Conservation (phyloP, 2,888 invertebrate genomes). For the Scaptomyza polygonia region DNA sequence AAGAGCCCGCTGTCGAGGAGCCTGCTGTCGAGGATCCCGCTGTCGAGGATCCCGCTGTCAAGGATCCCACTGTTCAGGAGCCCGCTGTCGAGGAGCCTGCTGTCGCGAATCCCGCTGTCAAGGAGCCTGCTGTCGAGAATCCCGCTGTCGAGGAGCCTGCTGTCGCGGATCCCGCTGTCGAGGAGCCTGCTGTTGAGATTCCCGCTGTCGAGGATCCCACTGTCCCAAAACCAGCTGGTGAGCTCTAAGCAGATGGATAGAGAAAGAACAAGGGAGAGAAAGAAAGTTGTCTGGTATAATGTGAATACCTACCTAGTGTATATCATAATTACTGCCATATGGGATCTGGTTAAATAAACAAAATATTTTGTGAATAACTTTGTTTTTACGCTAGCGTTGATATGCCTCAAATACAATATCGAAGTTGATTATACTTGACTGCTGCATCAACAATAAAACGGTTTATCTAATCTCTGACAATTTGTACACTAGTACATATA, state of each 20-base stretch:
- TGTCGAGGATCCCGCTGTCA: background rate
- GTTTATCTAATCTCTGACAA: conserved; percentile 60
- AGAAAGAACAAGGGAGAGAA: background rate
- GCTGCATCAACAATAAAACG: conserved; percentile 33
- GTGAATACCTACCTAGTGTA: background rate
- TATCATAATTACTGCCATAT: conserved; percentile 10
- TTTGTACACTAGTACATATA: conserved; percentile 38
- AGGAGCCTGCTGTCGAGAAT: background rate
- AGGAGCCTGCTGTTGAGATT: too few species aligned
- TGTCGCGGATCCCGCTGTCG: background rate
- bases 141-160: too few species aligned
- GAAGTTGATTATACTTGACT: conserved; percentile 5
- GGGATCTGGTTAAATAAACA: conserved; percentile 41
- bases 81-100: too few species aligned
- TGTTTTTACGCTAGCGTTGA: background rate
- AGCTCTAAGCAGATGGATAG: conserved; percentile 9
- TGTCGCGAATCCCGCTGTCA: too few species aligned
- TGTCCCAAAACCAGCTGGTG: background rate
- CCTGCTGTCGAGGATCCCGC: background rate
- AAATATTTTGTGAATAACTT: conserved; percentile 11
- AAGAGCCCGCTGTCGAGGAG: too few species aligned
- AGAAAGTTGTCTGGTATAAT: background rate
- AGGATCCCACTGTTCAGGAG: background rate
- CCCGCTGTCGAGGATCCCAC: background rate
- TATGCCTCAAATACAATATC: background rate